Conservation (phyloP, 2,797 vertebrate genomes). For the Gymnopithys bicolor region DNA sequence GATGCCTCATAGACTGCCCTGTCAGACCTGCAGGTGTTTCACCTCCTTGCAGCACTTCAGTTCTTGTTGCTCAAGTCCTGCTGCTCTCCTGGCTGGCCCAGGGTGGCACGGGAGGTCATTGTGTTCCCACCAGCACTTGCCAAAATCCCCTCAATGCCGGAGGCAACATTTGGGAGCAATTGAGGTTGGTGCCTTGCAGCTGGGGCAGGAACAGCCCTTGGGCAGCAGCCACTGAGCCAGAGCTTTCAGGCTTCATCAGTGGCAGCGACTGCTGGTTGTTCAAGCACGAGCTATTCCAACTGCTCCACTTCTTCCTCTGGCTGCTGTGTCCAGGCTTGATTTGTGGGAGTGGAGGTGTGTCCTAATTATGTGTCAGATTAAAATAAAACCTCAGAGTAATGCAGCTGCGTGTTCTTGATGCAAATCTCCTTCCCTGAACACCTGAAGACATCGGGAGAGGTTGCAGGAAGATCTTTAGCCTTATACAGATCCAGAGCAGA, state of each 20-base stretch:
- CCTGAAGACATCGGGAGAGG: background rate
- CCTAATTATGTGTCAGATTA: background rate
- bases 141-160: conserved; percentile 8
- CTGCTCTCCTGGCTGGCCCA: background rate
- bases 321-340: background rate
- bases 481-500: background rate
- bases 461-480: background rate
- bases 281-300: background rate
- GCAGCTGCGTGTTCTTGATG: background rate
- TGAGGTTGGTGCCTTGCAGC: background rate
- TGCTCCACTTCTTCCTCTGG: background rate
- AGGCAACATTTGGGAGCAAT: background rate
- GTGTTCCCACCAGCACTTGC: conserved; percentile 26
- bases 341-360: background rate
- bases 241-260: background rate
- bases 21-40: background rate
- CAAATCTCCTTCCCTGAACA: background rate
- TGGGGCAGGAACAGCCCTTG: background rate
- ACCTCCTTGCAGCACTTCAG: background rate
- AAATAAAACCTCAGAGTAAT: background rate
- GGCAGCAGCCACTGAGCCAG: background rate
- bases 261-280: background rate
- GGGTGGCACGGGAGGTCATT: background rate
- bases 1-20: background rate
- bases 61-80: background rate